Evolutionary conservation across 92 coral and sea anemone species (phyloP).

Genomic region (Paragorgia papillata): DNA sequence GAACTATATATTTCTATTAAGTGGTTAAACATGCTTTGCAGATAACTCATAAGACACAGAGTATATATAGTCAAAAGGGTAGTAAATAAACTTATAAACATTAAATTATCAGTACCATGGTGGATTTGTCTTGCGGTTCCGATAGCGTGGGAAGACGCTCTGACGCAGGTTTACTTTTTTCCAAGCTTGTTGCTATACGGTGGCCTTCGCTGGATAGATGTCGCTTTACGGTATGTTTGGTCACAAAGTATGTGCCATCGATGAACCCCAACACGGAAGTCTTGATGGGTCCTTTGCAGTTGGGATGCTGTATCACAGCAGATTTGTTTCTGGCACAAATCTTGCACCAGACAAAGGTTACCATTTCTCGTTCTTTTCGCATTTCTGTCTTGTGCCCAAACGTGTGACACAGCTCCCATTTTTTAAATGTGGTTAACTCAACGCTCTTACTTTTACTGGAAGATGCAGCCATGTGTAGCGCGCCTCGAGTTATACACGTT

Average conservation of each 20-base stretch:
- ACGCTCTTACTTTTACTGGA: slow-evolving; percentile 26
- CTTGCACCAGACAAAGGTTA: too few species aligned
- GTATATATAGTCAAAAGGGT: background rate
- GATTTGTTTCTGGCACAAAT: too few species aligned
- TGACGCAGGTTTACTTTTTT: background rate
- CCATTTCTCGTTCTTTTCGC: slow-evolving; percentile 18
- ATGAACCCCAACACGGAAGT: background rate
- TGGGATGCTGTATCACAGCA: too few species aligned
- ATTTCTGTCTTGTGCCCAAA: slow-evolving; percentile 22
- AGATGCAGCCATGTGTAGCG: background rate
- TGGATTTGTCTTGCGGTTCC: background rate
- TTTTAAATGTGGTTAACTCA: slow-evolving; percentile 19
- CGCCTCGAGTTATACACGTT: background rate
- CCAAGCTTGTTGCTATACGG: slow-evolving; percentile 3
- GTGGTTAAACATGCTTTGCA: too few species aligned
- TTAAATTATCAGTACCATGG: background rate
- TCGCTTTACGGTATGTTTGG: slow-evolving; percentile 19
- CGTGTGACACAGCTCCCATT: slow-evolving; percentile 28
- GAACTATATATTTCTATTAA: too few species aligned
- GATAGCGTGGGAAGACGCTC: background rate
- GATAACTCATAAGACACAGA: too few species aligned
- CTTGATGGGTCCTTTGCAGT: too few species aligned
- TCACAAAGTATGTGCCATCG: slow-evolving; percentile 21
- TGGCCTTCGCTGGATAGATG: slow-evolving; percentile 30
- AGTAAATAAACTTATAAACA: too few species aligned